Evolutionary conservation across 2,797 vertebrate species (phyloP), one percentile per base, ranked within the genome.

Genomic region (Eurystomus glaucurus): DNA sequence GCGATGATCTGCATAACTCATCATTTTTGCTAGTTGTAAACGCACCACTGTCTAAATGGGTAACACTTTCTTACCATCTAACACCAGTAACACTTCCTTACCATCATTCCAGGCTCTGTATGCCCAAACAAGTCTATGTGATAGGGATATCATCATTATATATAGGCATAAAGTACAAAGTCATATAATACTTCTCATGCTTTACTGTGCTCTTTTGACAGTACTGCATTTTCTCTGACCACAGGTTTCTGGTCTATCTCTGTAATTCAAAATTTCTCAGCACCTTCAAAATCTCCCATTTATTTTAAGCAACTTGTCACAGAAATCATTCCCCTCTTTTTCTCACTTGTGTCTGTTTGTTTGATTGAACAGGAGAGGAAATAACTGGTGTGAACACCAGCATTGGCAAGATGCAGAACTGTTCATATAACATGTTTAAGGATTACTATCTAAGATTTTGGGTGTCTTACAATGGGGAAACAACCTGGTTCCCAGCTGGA

Each of bases 221-320:
- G 52, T 45, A 55, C 2, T 14, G 35, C 25, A 79, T 85, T 25
- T 66, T 65, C 61, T 55, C 51, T 75, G 87, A 77, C 78, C 64
- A 52, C 9, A 26, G 33, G 35, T 33, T 62, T 93, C 54, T 81
- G 54, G 58, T 92, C 80, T 74, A 21, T 70, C 37, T 81, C 62
- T 68, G 37, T 45, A 48, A 64, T 29, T 65, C 61, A 64, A 29
- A 77, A 64, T 85, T 80, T 87, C 78, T 91, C 31, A 33, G 23
- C 55, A 87, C 75, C 75, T 85, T 80, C 68, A 90, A 89, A 79
- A 70, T 78, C 35, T 82, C 48, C 35, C 31, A 46, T 90, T 90
- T 96, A 81, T 94, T 95, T 94, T 90, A 88, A 94, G 69, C 22
- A 88, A 51, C 61, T 77, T 88, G 52, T 85, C 60, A 95, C 79